Conservation (phyloP, 2,113 vertebrate genomes). For the Romanogobio albipinnatus region DNA sequence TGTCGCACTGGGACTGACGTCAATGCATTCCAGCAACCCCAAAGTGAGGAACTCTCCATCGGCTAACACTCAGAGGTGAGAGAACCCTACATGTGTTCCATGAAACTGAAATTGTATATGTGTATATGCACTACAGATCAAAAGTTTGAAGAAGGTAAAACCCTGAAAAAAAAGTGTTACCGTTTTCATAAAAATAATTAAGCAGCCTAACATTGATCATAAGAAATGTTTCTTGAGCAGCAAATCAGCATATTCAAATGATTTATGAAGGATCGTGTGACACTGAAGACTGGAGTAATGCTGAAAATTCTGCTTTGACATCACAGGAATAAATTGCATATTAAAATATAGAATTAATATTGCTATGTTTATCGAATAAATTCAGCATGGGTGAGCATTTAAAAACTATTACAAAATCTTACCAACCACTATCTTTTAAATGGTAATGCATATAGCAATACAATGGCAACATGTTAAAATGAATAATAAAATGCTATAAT, state of each 20-base stretch:
- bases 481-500: neutral
- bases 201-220: neutral
- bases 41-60: constrained; percentile 92
- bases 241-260: neutral
- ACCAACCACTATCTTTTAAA: neutral
- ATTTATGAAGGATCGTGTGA: neutral
- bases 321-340: neutral
- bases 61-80: constrained; percentile 89
- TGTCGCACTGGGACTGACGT: constrained; percentile 84
- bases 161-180: neutral
- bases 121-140: neutral
- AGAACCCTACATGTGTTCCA: neutral
- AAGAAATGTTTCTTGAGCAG: neutral
- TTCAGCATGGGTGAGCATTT: too few species aligned
- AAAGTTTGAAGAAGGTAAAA: neutral
- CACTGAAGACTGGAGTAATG: neutral
- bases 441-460: neutral
- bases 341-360: too few species aligned
- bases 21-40: constrained; percentile 95
- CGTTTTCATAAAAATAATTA: neutral
- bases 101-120: neutral
- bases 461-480: neutral
- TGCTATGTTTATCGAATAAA: too few species aligned
- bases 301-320: neutral
- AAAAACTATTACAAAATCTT: neutral